A percentile compares a stretch with the other conserved stretches of the same genome.
These are phyloP conservation scores for Drosophila kurseongensis DNA, from an alignment of 1,140 invertebrate genomes.

Conservation along the genomic window DNA sequence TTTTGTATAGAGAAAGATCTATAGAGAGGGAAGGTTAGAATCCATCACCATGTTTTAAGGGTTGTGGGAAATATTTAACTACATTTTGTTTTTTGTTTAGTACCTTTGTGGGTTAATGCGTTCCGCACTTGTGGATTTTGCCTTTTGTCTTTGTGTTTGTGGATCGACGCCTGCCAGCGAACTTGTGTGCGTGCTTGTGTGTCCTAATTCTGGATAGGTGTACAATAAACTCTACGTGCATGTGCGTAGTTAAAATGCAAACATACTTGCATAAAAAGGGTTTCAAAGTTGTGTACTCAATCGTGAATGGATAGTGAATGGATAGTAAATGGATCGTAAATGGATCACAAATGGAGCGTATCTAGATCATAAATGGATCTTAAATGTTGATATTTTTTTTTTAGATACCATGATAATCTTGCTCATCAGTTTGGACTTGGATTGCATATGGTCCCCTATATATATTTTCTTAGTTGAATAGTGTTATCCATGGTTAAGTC, in stretches of 20 bases:
- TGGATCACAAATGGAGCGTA: too few relatives aligned
- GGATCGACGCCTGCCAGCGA: constrained; percentile 2
- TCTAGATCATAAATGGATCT: too few relatives aligned
- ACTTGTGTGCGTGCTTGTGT: constrained; percentile 13
- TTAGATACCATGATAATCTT: too few relatives aligned
- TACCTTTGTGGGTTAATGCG: constrained; percentile 54
- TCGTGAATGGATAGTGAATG: too few relatives aligned
- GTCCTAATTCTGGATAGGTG: background rate
- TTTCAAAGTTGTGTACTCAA: too few relatives aligned
- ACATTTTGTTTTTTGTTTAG: constrained; percentile 15
- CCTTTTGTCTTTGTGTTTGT: constrained; percentile 7
- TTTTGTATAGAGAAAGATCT: background rate
- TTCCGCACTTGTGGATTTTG: constrained; percentile 37
- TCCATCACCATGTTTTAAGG: constrained; percentile 29
- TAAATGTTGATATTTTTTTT: too few relatives aligned
- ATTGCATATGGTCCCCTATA: too few relatives aligned
- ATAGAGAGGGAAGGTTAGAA: background rate
- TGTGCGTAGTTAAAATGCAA: background rate
- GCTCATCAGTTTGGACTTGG: too few relatives aligned
- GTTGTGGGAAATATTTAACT: constrained; percentile 9
- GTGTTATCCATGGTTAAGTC: too few relatives aligned
- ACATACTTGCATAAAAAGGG: background rate
- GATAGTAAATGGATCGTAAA: too few relatives aligned
- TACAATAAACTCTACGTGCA: constrained; percentile 2
- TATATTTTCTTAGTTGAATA: too few relatives aligned